Evolutionary conservation across 2,888 invertebrate species (phyloP).

Genomic region (Oxyteleia sp.): DNA sequence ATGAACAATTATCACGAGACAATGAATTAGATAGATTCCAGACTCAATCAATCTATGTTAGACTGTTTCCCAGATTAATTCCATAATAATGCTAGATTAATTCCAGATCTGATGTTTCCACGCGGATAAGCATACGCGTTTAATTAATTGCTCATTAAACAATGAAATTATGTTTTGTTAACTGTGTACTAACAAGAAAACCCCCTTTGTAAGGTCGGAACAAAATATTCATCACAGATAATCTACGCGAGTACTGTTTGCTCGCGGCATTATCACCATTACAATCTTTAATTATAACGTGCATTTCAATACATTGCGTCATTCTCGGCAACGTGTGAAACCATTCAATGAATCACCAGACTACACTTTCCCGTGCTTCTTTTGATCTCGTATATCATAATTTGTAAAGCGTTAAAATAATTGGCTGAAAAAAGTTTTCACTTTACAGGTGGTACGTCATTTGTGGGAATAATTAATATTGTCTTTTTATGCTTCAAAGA

Average conservation of each 20-base stretch:
- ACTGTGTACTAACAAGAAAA: slow-evolving; percentile 63
- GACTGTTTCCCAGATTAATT: no score
- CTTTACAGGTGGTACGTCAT: slow-evolving; percentile 7
- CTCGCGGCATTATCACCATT: slow-evolving; percentile 71
- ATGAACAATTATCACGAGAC: no score
- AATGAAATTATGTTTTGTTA: slow-evolving; percentile 67
- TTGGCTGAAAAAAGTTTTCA: slow-evolving; percentile 15
- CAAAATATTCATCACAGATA: slow-evolving; percentile 68
- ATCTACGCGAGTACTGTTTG: slow-evolving; percentile 64
- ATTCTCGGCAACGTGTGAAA: slow-evolving; percentile 71
- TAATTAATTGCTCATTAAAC: slow-evolving; percentile 71
- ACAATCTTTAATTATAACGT: slow-evolving; percentile 71
- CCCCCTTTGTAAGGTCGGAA: slow-evolving; percentile 55
- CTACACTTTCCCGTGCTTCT: slow-evolving; percentile 60
- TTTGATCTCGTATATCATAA: slow-evolving; percentile 47
- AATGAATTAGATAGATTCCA: no score
- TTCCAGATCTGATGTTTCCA: slow-evolving; percentile 17
- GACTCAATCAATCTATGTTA: no score
- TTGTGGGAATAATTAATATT: not conserved
- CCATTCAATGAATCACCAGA: slow-evolving; percentile 64
- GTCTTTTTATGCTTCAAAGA: not conserved
- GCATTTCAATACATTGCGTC: slow-evolving; percentile 71
- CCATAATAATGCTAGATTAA: not conserved
- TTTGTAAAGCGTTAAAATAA: slow-evolving; percentile 44
- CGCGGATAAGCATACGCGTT: slow-evolving; percentile 44